Evolutionary conservation across 1,140 invertebrate species (phyloP), one percentile per base, ranked within the genome.

Genomic region (Idris sp.): DNA sequence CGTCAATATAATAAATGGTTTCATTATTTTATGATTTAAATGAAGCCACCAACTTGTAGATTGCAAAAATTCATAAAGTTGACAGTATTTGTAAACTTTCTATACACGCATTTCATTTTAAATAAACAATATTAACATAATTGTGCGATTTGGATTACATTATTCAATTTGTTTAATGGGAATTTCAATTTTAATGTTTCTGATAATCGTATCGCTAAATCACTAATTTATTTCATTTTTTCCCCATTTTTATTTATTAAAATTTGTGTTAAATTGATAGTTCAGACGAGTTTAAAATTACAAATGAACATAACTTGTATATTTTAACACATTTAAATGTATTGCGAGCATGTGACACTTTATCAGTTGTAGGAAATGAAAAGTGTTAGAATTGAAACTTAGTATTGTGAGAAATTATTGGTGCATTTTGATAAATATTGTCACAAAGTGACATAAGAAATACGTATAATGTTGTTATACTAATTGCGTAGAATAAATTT

Each of bases 1-100:
- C 26, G 19, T 5, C 22, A 11, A 31, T 9, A 13, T 56, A 30
- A 33, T 43, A 49, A 68, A 58, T 28, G 43, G 31, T 68, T 58
- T 48, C 56, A 68, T 68, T 56, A 67, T 43, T 36, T 26, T n/a
- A n/a, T 4, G 16, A 38, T 48, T 11, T 8, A 48, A 26, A 46
- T 46, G 28, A 59, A 22, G 11, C n/a, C n/a, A n/a, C n/a, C n/a
- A n/a, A n/a, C n/a, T n/a, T n/a, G n/a, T n/a, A n/a, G n/a, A n/a
- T n/a, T n/a, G 18, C 4, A 35, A 28, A 54, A 40, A 30, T 11
- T 4, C 0, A 14, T 1, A 19, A 26, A 53, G 16, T 38, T 16
- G 4, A 26, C 18, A 25, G 2, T 13, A 8, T 8, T 2, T 1
- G 10, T 11, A 8, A 40, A 54, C 49, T 54, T 54, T 54, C 49